Percentiles rank a stretch among this genome's conserved stretches.
Conservation (phyloP, 2,888 invertebrate species). For the Tyria jacobaeae region DNA sequence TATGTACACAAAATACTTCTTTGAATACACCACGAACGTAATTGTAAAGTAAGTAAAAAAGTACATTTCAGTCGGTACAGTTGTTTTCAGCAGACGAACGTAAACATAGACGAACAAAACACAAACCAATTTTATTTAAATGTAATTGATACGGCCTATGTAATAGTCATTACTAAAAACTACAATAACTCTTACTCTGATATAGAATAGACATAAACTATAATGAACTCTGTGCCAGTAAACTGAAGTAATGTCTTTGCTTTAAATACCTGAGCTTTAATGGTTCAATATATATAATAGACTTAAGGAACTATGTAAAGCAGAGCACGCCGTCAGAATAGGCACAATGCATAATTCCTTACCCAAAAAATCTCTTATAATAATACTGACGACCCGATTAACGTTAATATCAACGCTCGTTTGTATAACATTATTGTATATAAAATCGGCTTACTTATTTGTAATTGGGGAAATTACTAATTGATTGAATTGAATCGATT, state of each 20-base stretch:
- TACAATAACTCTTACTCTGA: no score
- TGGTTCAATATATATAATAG: background rate
- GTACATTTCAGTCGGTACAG: background rate
- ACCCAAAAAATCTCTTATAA: no score
- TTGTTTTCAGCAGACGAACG: no score
- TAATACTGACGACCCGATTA: no score
- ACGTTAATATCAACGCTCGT: no score
- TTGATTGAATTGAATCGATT: conserved; percentile 34
- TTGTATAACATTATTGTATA: background rate
- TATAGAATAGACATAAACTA: conserved; percentile 4
- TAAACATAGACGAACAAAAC: no score
- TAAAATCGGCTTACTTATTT: conserved; percentile 6
- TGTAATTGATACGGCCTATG: no score
- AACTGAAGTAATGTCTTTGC: conserved; percentile 9
- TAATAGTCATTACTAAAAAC: no score
- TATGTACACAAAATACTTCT: conserved; percentile 21
- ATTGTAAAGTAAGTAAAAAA: background rate
- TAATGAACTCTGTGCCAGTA: conserved; percentile 1
- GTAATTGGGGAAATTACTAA: conserved; percentile 20
- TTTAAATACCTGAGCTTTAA: conserved; percentile 7
- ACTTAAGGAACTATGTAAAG: no score
- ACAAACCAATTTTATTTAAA: no score
- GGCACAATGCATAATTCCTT: no score
- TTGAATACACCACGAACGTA: background rate
- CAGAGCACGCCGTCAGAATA: no score